Evolutionary conservation across 2,113 vertebrate genomes (phyloP), one percentile per base, ranked within the genome.

Genomic region (Takifugu flavidus): DNA sequence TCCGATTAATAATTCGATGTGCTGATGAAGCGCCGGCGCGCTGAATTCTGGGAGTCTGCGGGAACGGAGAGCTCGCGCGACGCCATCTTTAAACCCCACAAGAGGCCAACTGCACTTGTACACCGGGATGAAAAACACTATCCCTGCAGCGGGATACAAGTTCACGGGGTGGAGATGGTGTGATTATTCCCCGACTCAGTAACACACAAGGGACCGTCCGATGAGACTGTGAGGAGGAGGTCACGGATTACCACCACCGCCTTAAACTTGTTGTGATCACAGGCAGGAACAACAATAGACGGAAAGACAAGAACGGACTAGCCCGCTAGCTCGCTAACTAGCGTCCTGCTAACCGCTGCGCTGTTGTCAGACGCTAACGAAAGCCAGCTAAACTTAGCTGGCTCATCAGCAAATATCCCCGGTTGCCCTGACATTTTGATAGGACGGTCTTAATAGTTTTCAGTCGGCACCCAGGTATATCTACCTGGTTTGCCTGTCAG

Each of bases 51-150:
- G 89, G 88, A 90, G 70, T 87, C 78, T 89, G 90, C 87, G 80
- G 87, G 87, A 85, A 74, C 81, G 58, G 76, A 73, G 63, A 77
- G 65, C 43, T 78, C 25, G 72, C 62, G 42, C 51, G 47, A 89
- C 90, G 90, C 91, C 91, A 92, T 92, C 89, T 92, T 92, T 92
- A 92, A 92, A 92, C 90, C 89, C 90, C 91, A 87, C 80, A 74
- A 82, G 81, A 82, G 88, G 82, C 74, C 85, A 90, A 80, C 72
- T 73, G 67, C 78, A 79, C 82, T 82, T 75, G 67, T 76, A 62
- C 79, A 82, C 83, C 75, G 86, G 80, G 85, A 85, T 80, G 74
- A 78, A 62, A 81, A 84, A 79, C 77, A 82, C 63, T 49, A 15
- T 62, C 66, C 78, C 64, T 51, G 53, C 59, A 45, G 75, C 78